These are phyloP conservation scores for Cottus gobio DNA, from an alignment of 2,113 vertebrate species.

Conservation along the genomic window DNA sequence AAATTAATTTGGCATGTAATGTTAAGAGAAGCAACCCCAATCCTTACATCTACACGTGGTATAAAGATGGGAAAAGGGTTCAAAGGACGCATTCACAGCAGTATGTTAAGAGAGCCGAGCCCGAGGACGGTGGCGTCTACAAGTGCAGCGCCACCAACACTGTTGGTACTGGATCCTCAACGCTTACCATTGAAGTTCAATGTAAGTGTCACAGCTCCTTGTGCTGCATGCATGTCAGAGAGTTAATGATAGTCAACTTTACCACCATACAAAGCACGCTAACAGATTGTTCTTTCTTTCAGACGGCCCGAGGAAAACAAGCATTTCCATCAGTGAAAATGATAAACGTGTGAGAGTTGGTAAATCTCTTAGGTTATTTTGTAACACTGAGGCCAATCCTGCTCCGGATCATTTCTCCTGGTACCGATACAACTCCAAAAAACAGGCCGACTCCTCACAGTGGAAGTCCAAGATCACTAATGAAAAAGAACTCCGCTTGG, in stretches of 20 bases:
- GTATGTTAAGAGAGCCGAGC: fast-evolving
- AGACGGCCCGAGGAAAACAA: conserved; percentile 61
- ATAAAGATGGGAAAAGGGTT: fast-evolving
- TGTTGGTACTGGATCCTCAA: fast-evolving
- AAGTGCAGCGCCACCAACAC: not conserved
- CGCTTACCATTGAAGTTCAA: not conserved
- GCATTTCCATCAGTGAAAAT: fast-evolving
- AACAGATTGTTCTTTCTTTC: fast-evolving
- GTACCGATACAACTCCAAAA: conserved; percentile 4
- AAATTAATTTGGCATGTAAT: conserved; percentile 46
- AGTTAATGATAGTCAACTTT: not conserved
- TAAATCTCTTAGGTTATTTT: fast-evolving
- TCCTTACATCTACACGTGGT: not conserved
- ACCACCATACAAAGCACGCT: not conserved
- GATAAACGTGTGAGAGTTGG: conserved; percentile 11
- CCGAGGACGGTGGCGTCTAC: conserved; percentile 34
- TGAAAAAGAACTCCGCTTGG: fast-evolving
- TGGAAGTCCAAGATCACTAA: fast-evolving
- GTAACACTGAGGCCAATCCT: conserved; percentile 61
- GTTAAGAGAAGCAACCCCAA: conserved; percentile 39
- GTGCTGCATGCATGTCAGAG: not conserved
- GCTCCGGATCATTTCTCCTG: not conserved
- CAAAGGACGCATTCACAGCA: fast-evolving
- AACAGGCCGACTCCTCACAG: not conserved
- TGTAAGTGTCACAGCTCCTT: conserved; percentile 59